Percentiles rank a stretch among this genome's conserved stretches.
Conservation (phyloP, 2,113 vertebrate species). For the Uropsilus gracilis region DNA sequence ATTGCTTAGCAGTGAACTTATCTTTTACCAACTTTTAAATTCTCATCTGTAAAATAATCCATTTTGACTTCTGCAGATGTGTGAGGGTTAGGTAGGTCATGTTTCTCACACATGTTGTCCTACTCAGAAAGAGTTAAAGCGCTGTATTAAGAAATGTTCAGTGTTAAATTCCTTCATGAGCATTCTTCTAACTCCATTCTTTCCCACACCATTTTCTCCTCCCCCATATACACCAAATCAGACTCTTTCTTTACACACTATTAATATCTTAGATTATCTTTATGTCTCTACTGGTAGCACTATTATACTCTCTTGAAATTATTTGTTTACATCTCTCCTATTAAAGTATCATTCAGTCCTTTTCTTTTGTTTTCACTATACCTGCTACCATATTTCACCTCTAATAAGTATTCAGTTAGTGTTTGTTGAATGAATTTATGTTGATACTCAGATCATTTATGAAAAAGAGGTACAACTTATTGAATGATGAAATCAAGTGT, state of each 20-base stretch:
- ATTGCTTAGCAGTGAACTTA: not conserved
- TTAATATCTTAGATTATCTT: not conserved
- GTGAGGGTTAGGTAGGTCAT: not conserved
- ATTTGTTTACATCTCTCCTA: not conserved
- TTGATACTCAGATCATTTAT: not conserved
- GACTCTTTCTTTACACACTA: not conserved
- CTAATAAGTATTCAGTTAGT: not conserved
- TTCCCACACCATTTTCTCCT: not conserved
- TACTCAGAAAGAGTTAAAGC: not conserved
- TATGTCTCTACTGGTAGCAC: not conserved
- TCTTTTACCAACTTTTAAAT: not conserved
- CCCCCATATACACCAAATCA: not conserved
- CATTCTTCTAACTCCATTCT: not conserved
- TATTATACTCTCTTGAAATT: not conserved
- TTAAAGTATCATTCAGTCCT: not conserved
- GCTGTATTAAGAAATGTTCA: not conserved
- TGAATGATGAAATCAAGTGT: not conserved
- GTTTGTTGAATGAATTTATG: constrained; percentile 6
- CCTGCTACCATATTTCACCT: not conserved
- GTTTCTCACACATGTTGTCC: not conserved
- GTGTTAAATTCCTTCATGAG: not conserved
- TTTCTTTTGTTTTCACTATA: not conserved
- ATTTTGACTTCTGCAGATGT: not conserved
- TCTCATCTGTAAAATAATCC: not conserved
- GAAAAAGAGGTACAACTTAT: not conserved